These are phyloP conservation scores for Metellina segmentata DNA, from an alignment of 2,888 invertebrate genomes.

Conservation along the genomic window DNA sequence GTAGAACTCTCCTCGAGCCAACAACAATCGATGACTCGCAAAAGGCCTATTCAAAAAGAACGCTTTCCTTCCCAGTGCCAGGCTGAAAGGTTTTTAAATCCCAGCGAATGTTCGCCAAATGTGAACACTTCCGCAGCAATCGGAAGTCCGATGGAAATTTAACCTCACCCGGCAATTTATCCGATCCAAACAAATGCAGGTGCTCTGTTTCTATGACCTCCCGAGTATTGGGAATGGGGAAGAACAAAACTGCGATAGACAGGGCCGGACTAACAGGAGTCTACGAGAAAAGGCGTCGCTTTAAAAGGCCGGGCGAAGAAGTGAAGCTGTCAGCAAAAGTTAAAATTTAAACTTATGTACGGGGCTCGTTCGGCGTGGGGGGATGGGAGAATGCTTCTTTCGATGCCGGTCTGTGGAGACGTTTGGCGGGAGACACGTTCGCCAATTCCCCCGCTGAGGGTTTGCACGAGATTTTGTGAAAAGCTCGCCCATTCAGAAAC, in stretches of 20 bases:
- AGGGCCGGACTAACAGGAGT: conserved; percentile 26
- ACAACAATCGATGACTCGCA: background rate
- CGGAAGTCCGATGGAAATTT: conserved; percentile 52
- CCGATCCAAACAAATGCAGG: conserved; percentile 74
- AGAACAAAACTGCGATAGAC: conserved; percentile 40
- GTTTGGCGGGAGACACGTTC: conserved; percentile 64
- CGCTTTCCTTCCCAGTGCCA: too few relatives aligned
- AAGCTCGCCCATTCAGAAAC: conserved; percentile 57
- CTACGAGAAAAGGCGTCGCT: conserved; percentile 36
- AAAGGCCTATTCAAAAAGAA: background rate
- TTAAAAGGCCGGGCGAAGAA: conserved; percentile 54
- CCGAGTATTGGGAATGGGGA: conserved; percentile 50
- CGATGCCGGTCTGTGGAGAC: background rate
- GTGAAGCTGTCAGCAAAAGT: conserved; percentile 72
- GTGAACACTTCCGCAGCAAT: background rate
- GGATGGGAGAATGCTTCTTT: background rate
- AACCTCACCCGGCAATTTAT: conserved; percentile 71
- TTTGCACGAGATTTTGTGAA: conserved; percentile 43
- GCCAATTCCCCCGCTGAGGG: conserved; percentile 65
- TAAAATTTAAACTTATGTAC: conserved; percentile 76
- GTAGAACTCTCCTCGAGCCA: background rate
- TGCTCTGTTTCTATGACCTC: conserved; percentile 73
- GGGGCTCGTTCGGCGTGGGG: conserved; percentile 23
- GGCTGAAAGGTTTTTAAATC: background rate
- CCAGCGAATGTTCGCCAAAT: conserved; percentile 59